Conservation (phyloP, 2,888 invertebrate genomes). For the Alloscopus bannaensis region DNA sequence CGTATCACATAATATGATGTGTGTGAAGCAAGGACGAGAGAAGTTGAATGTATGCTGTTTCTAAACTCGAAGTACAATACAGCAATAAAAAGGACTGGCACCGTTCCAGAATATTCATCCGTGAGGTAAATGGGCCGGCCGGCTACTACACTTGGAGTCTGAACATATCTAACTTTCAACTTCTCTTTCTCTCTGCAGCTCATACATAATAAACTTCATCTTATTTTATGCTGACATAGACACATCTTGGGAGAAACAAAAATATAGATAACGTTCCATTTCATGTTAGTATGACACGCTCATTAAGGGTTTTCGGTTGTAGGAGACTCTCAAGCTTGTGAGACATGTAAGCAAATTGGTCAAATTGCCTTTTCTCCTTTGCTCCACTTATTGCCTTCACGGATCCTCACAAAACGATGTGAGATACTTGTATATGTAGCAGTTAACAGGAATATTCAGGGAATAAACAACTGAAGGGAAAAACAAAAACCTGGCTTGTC, state of each 20-base stretch:
- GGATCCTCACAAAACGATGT: neutral
- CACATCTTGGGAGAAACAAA: constrained; percentile 27
- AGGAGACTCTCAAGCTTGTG: neutral
- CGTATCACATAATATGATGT: neutral
- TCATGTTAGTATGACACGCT: constrained; percentile 44
- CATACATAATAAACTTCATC: constrained; percentile 30
- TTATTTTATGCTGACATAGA: constrained; percentile 44
- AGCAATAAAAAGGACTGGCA: constrained; percentile 17
- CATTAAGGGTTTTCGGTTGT: constrained; percentile 23
- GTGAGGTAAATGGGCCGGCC: constrained; percentile 39
- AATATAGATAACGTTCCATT: constrained; percentile 29
- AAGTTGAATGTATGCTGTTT: constrained; percentile 1
- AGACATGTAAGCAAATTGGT: constrained; percentile 42
- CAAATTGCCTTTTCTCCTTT: constrained; percentile 27
- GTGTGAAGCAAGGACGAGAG: neutral
- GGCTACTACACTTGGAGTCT: constrained; percentile 6
- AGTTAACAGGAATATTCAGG: neutral
- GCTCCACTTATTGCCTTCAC: neutral
- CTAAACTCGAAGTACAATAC: constrained; percentile 10
- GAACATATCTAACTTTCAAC: constrained; percentile 17
- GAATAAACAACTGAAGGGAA: neutral
- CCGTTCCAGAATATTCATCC: constrained; percentile 22
- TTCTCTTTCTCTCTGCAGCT: neutral
- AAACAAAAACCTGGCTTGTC: constrained; percentile 2
- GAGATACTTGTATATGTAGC: neutral